These are phyloP conservation scores for Octodonta nipae DNA, from an alignment of 2,888 invertebrate genomes.

Conservation along the genomic window DNA sequence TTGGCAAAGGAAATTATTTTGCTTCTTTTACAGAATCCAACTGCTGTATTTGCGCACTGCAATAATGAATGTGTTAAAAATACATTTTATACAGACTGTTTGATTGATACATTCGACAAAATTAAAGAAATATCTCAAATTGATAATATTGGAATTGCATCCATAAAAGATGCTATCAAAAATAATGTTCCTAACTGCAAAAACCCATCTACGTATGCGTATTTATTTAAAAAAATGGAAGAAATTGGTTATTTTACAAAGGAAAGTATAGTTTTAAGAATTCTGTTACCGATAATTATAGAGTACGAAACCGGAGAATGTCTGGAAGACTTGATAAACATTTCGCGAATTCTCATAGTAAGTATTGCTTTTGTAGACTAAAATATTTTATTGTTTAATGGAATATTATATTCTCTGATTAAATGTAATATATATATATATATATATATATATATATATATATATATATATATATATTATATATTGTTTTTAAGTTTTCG, in stretches of 20 bases:
- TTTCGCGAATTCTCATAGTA: conserved; percentile 12
- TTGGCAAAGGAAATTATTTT: conserved; percentile 22
- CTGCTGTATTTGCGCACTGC: conserved; percentile 18
- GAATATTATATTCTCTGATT: too few species aligned
- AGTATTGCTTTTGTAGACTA: too few species aligned
- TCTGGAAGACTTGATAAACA: conserved; percentile 8
- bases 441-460: too few species aligned
- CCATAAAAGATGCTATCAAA: conserved; percentile 17
- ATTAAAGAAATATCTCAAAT: conserved; percentile 19
- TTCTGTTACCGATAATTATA: conserved; percentile 12
- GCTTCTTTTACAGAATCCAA: conserved; percentile 27
- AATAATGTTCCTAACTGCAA: conserved; percentile 14
- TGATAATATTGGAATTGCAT: conserved; percentile 19
- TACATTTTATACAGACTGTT: conserved; percentile 15
- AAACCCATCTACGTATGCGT: conserved; percentile 20
- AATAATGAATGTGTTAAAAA: conserved; percentile 26
- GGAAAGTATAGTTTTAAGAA: conserved; percentile 11
- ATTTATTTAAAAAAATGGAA: conserved; percentile 21
- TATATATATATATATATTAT: too few species aligned
- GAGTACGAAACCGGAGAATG: conserved; percentile 5
- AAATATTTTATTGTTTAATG: too few species aligned
- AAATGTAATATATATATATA: too few species aligned
- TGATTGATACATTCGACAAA: conserved; percentile 15
- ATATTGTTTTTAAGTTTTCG: too few species aligned
- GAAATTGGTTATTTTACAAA: conserved; percentile 17